Conservation (phyloP, 2,888 invertebrate species). For the Cerastis rubricosa region DNA sequence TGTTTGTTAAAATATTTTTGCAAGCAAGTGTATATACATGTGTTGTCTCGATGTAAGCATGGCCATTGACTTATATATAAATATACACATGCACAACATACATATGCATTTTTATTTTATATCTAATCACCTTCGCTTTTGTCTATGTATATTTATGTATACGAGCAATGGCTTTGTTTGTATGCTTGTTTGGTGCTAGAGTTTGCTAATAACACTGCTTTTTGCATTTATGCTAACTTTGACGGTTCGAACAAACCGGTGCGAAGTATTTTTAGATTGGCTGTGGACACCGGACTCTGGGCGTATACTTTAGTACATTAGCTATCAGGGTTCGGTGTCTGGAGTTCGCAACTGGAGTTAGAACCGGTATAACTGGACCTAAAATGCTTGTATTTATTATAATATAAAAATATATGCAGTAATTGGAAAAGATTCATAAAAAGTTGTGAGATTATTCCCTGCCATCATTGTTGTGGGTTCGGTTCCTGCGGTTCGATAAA, state of each 20-base stretch:
- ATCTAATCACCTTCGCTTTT: slow-evolving; percentile 64
- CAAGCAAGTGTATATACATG: slow-evolving; percentile 49
- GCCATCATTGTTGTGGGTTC: background rate
- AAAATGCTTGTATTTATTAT: background rate
- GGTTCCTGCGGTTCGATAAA: background rate
- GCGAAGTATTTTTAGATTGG: background rate
- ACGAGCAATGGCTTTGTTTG: slow-evolving; percentile 83
- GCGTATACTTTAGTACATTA: background rate
- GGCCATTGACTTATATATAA: slow-evolving; percentile 88
- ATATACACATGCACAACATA: slow-evolving; percentile 81
- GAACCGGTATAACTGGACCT: background rate
- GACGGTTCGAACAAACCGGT: background rate
- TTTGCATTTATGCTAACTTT: slow-evolving; percentile 1
- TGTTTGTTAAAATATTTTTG: slow-evolving; percentile 47
- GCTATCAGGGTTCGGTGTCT: background rate
- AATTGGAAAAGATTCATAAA: background rate
- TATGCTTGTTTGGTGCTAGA: slow-evolving; percentile 51
- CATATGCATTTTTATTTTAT: slow-evolving; percentile 83
- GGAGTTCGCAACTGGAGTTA: background rate
- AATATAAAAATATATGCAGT: background rate
- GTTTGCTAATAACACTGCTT: slow-evolving; percentile 29
- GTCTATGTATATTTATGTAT: slow-evolving; percentile 81
- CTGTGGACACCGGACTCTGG: background rate
- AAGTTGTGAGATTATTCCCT: too few species aligned
- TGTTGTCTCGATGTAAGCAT: slow-evolving; percentile 72